Evolutionary conservation across 2,888 invertebrate genomes (phyloP), one percentile per base, ranked within the genome.

Genomic region (Agrochola lychnidis): DNA sequence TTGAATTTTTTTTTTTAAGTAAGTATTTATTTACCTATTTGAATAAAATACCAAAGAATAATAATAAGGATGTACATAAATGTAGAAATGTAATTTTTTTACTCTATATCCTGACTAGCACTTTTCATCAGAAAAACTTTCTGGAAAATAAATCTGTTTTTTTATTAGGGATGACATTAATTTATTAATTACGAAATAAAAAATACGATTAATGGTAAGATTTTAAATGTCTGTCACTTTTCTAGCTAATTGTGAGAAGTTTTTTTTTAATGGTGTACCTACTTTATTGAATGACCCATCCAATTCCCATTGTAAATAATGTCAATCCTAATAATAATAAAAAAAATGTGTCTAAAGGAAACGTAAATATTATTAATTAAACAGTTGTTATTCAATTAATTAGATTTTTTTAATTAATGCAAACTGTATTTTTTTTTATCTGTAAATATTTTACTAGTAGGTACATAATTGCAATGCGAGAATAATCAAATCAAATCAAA

Each of bases 11-110:
- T 10, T 4, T 22, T 22, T 25, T 22, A 56, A 22, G 9, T 56
- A 30, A 36, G 16, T 70, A 36, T 61, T 77, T 66, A 73, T 59
- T 40, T 51, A 30, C 30, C 2, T 30, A 51, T 19, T 51, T 45
- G 0, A 64, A 42, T 45, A 12, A 40, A 14, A 84, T 82, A 88
- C 88, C 88, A 88, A 88, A 88, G 88, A 88, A 67, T 81, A 78
- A 56, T 64, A 68, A 48, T 19, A 82, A 81, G 70, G 48, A 6
- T 48, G n/a, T 74, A 69, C 7, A 70, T 42, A 77, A 36, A 19
- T 68, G 22, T 61, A 25, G 25, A 48, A 68, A 53, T 59, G n/a
- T 62, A 66, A 16, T 69, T 72, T 36, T 63, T 63, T 80, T 42
- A 16, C 42, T 12, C 10, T 45, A 57, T 25, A 48, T 25, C 0